Evolutionary conservation across 2,888 invertebrate genomes (phyloP).

Genomic region (Furcula furcula): DNA sequence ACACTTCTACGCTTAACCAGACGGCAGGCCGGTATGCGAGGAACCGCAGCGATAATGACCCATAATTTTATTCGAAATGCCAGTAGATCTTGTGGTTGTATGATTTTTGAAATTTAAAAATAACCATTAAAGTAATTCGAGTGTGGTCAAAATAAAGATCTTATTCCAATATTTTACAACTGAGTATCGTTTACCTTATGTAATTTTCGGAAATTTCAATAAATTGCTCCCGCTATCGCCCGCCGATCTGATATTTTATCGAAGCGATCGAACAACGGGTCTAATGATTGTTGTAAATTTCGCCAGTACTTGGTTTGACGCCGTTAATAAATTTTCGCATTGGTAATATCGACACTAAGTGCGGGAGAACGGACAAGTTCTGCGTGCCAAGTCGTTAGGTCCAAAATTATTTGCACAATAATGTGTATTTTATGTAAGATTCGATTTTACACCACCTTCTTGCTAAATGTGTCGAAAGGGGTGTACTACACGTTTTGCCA

Average conservation of each 20-base stretch:
- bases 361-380: constrained; percentile 39
- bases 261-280: constrained; percentile 33
- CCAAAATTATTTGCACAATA: constrained; percentile 52
- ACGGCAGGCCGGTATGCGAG: too few relatives aligned
- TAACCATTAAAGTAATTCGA: constrained; percentile 18
- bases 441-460: too few relatives aligned
- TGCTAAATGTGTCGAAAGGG: too few relatives aligned
- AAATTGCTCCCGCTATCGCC: constrained; percentile 26
- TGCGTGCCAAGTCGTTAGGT: constrained; percentile 48
- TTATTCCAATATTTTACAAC: constrained; percentile 24
- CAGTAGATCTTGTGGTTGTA: too few relatives aligned
- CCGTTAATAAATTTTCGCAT: constrained; percentile 52
- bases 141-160: constrained; percentile 20
- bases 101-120: constrained; percentile 9
- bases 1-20: too few relatives aligned
- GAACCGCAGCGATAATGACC: constrained; percentile 29
- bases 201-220: constrained; percentile 15
- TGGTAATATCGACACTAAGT: constrained; percentile 38
- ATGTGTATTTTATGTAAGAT: constrained; percentile 43
- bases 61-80: constrained; percentile 20
- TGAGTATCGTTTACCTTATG: constrained; percentile 10
- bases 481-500: too few relatives aligned
- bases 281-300: constrained; percentile 36
- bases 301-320: constrained; percentile 36
- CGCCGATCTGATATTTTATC: constrained; percentile 29